These are phyloP conservation scores for Aurelia aurita complex sp. Pacific DNA, from an alignment of 30 jellyfish, hydroid and myxozoan genomes.

Conservation along the genomic window DNA sequence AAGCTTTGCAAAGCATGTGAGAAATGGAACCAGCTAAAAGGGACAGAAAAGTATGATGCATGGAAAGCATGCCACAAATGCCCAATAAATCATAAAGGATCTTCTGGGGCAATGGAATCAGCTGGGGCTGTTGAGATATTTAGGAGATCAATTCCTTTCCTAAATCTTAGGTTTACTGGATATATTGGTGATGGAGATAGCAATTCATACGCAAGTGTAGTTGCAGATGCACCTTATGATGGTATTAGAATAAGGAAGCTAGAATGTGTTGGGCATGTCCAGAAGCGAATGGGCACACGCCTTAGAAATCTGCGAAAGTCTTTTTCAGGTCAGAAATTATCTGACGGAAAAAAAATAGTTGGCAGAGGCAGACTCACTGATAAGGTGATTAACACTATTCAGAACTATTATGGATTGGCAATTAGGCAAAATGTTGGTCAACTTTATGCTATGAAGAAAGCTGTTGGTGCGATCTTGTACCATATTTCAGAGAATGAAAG, in stretches of 20 bases:
- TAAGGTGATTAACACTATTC: constrained; percentile 49
- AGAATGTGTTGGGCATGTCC: constrained; percentile 70
- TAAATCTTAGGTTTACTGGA: constrained; percentile 8
- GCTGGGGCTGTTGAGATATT: background rate
- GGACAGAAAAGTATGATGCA: too few species aligned
- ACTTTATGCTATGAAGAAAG: constrained; percentile 53
- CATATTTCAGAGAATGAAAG: constrained; percentile 47
- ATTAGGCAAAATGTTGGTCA: constrained; percentile 59
- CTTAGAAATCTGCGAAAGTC: constrained; percentile 24
- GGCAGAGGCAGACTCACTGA: constrained; percentile 67
- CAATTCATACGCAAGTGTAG: background rate
- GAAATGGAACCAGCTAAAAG: too few species aligned
- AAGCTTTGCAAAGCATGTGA: too few species aligned
- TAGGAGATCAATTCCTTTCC: constrained; percentile 1
- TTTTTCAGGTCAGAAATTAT: constrained; percentile 13
- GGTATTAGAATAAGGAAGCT: constrained; percentile 10
- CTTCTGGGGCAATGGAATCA: background rate
- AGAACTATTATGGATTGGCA: constrained; percentile 55
- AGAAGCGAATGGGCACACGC: constrained; percentile 66
- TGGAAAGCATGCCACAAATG: too few species aligned
- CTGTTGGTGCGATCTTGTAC: constrained; percentile 41
- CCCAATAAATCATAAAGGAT: background rate
- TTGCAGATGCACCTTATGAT: background rate
- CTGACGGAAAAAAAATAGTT: constrained; percentile 47
- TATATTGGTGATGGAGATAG: background rate